A percentile compares a stretch with the other conserved stretches of the same genome.
Evolutionary conservation across 2,888 invertebrate species (phyloP).

Genomic region (Nemurella pictetii): DNA sequence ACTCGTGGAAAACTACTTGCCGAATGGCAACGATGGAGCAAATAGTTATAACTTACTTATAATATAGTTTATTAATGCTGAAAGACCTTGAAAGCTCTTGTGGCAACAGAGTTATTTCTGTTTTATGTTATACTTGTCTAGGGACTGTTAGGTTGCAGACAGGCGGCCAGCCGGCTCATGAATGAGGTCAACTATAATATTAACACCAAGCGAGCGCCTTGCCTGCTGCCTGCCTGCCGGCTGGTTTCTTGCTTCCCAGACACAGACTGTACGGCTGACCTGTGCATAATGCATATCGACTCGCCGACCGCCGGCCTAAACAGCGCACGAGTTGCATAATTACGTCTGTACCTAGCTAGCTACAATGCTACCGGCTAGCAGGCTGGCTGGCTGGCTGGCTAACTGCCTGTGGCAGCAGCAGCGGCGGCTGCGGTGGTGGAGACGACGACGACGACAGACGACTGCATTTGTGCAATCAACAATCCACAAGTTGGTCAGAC

Average conservation of each 20-base stretch:
- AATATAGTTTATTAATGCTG: not conserved
- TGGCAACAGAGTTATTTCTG: slow-evolving; percentile 17
- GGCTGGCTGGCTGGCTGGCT: too few relatives aligned
- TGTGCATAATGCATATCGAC: not conserved
- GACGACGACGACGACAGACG: too few relatives aligned
- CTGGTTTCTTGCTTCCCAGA: not conserved
- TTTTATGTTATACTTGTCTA: slow-evolving; percentile 14
- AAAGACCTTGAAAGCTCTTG: slow-evolving; percentile 9
- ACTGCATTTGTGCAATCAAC: not conserved
- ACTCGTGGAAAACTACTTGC: not conserved
- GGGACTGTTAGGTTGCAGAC: not conserved
- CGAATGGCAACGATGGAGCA: not conserved
- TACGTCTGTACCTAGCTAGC: not conserved
- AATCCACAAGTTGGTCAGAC: not conserved
- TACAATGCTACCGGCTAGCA: too few relatives aligned
- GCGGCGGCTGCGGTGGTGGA: too few relatives aligned
- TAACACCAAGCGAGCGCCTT: not conserved
- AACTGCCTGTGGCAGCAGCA: too few relatives aligned
- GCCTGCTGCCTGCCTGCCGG: not conserved
- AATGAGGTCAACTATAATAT: slow-evolving; percentile 17
- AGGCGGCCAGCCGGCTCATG: not conserved
- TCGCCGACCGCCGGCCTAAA: not conserved
- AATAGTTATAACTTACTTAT: not conserved
- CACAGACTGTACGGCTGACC: not conserved
- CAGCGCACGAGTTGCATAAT: not conserved